phyloP scores from a whole-genome alignment of 2,797 vertebrate genomes.

The Acipenser transmontanus region DNA sequence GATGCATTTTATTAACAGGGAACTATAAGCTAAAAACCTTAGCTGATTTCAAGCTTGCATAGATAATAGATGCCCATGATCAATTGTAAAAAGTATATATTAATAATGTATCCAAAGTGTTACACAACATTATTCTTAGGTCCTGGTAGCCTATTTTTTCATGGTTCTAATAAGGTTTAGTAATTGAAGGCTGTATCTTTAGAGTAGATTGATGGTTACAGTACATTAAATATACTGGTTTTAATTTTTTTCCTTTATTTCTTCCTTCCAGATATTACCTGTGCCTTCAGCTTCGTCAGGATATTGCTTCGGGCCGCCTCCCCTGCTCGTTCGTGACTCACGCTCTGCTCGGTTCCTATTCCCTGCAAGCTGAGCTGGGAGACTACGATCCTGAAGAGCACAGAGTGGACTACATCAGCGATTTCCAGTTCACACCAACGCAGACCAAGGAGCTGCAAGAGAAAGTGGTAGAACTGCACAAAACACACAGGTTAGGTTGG shows the following conservation, averaged over 20 bases:
- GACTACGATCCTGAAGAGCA: conserved; percentile 82
- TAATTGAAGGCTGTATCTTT: too few species aligned
- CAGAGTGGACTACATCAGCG: conserved; percentile 65
- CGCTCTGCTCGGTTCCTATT: conserved; percentile 85
- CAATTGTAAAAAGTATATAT: too few species aligned
- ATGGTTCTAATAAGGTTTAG: too few species aligned
- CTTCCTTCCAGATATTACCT: conserved; percentile 75
- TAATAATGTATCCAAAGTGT: too few species aligned
- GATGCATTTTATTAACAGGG: too few species aligned
- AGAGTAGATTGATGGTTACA: too few species aligned
- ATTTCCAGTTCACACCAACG: conserved; percentile 79
- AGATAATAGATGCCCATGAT: too few species aligned
- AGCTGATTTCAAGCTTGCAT: too few species aligned
- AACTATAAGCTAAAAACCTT: too few species aligned
- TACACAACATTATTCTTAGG: too few species aligned
- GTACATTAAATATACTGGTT: too few species aligned
- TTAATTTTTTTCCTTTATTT: conserved; percentile 2
- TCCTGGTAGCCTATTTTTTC: too few species aligned
- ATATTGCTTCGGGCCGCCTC: conserved; percentile 80
- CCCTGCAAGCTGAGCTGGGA: conserved; percentile 86
- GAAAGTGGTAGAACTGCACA: conserved; percentile 87
- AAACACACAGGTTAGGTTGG: conserved; percentile 76
- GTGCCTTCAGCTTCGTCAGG: conserved; percentile 93
- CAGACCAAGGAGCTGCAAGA: conserved; percentile 95
- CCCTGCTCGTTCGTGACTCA: conserved; percentile 95